Conservation (phyloP, 2,797 vertebrate genomes). For the Tamandua tetradactyla region DNA sequence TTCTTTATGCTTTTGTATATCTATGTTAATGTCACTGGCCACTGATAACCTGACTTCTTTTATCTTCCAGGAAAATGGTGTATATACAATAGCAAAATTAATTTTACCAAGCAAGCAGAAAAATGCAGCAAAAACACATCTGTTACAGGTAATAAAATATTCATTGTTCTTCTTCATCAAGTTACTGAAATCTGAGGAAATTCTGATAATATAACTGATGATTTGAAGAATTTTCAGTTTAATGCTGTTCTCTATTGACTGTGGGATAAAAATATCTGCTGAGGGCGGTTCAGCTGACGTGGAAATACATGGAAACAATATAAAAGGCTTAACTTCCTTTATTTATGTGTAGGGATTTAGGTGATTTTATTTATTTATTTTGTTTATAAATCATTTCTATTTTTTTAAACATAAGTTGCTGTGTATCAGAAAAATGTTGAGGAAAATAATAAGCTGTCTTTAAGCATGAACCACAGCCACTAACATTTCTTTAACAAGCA, state of each 20-base stretch:
- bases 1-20: background rate
- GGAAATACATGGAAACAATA: background rate
- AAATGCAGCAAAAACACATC: conserved; percentile 81
- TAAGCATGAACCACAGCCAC: background rate
- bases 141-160: conserved; percentile 88
- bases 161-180: background rate
- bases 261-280: background rate
- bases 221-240: background rate
- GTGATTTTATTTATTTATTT: background rate
- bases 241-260: background rate
- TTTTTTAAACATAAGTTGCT: background rate
- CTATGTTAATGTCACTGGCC: background rate
- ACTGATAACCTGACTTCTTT: conserved; percentile 49
- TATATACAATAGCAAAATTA: conserved; percentile 91
- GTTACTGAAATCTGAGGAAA: background rate
- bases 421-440: background rate
- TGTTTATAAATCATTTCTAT: background rate
- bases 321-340: background rate
- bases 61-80: conserved; percentile 90
- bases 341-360: background rate
- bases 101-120: conserved; percentile 88
- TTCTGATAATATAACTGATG: background rate
- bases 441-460: background rate
- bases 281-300: background rate
- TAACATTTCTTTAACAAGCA: background rate